Evolutionary conservation across 1,140 invertebrate species (phyloP), one percentile per base, ranked within the genome.

Genomic region (Steinernema khuongi): DNA sequence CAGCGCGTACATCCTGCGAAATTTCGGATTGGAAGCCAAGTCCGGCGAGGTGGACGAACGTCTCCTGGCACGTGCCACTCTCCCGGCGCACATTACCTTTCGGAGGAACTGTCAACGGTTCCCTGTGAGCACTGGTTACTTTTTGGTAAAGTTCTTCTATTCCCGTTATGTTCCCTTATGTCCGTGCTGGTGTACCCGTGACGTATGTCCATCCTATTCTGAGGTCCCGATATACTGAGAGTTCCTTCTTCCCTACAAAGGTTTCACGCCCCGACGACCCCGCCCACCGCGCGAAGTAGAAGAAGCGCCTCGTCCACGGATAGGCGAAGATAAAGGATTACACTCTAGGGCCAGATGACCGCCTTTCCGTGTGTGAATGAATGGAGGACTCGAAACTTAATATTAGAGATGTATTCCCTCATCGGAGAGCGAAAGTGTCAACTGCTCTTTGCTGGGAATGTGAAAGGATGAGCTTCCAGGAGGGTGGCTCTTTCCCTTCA

Each of bases 181-280:
- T 26, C 4, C 19, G 50, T 17, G 50, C 50, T 22, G 26, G 14
- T 60, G 22, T 22, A 11, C 26, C 50, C 26, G 4, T 60, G 50
- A 60, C 50, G 50, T 60, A 7, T 7, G 22, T 22, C 14, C 50
- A 60, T 60, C 50, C 50, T 60, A 60, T 60, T 60, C 50, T 60
- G 50, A 4, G 7, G 11, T 22, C 22, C 14, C 19, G 50, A 60
- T 60, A 60, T 60, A 22, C 19, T 14, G 50, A 11, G 22, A 60
- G 50, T 60, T 60, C 50, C 50, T 26, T 60, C 26, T 60, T 22
- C 50, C 22, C 19, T 60, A 14, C 50, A 60, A 60, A 60, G 50
- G 50, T 60, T 60, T 60, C 50, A 60, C 50, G 50, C 50, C 50
- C 7, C 19, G 50, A 60, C 26, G 50, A 60, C 50, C 50, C 50